Evolutionary conservation across 2,888 invertebrate genomes (phyloP).

Genomic region (Gryllus longicercus): DNA sequence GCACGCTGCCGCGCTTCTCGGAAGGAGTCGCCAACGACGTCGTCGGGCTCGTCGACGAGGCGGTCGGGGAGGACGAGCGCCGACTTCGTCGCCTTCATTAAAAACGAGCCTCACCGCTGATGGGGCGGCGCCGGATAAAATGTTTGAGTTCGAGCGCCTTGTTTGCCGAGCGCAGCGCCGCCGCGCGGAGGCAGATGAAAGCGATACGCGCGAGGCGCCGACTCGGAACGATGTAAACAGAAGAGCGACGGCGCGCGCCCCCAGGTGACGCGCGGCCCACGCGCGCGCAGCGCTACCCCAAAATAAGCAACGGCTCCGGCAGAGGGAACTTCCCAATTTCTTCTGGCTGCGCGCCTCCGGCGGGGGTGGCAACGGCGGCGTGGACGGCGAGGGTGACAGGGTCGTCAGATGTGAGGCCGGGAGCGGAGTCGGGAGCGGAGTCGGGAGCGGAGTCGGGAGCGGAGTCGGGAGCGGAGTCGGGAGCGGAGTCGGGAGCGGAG

Average conservation of each 20-base stretch:
- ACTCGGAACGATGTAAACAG: neutral
- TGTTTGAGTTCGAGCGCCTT: neutral
- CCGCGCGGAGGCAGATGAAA: neutral
- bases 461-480: no score
- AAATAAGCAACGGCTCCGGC: neutral
- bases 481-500: no score
- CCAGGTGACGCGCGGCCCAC: no score
- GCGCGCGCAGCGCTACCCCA: no score
- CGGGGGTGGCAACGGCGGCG: no score
- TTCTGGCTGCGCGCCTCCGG: neutral
- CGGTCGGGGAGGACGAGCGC: neutral
- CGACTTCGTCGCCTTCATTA: neutral
- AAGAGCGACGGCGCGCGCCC: neutral
- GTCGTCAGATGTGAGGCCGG: no score
- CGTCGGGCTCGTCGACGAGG: neutral
- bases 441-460: no score
- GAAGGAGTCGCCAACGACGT: no score
- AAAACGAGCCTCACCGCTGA: neutral
- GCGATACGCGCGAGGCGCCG: slow-evolving; percentile 8
- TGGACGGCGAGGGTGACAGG: no score
- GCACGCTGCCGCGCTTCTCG: neutral
- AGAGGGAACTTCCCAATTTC: neutral
- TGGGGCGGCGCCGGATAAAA: neutral
- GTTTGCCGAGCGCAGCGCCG: neutral
- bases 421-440: no score